These are phyloP conservation scores for Clusia tigrina DNA, from an alignment of 2,888 invertebrate species.

Conservation along the genomic window DNA sequence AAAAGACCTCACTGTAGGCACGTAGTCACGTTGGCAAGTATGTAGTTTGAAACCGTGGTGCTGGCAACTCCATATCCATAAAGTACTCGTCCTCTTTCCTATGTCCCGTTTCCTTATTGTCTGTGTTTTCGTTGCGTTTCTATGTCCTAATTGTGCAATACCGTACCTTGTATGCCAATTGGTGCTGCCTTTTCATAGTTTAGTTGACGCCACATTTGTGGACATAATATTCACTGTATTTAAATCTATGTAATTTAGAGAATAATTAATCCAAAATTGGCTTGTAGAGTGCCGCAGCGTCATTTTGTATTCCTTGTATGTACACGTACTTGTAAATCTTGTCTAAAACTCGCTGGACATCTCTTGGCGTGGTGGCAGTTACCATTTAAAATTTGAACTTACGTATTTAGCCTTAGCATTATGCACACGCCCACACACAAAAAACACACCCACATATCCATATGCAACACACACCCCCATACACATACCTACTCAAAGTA, in stretches of 20 bases:
- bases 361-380: no score
- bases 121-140: constrained; percentile 37
- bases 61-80: constrained; percentile 45
- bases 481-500: constrained; percentile 29
- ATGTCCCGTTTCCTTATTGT: constrained; percentile 21
- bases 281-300: no score
- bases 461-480: constrained; percentile 29
- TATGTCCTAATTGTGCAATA: constrained; percentile 6
- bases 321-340: no score
- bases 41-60: constrained; percentile 43
- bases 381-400: no score
- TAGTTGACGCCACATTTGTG: constrained; percentile 42
- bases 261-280: no score
- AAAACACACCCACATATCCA: constrained; percentile 35
- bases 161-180: background rate
- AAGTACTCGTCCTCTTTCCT: no score
- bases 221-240: constrained; percentile 16
- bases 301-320: no score
- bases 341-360: no score
- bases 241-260: no score
- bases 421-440: constrained; percentile 8
- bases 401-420: background rate
- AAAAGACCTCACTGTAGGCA: constrained; percentile 39
- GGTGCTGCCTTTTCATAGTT: constrained; percentile 37
- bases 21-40: no score